phyloP scores from a whole-genome alignment of 1,140 invertebrate species.

The Ceratosolen solmsi region DNA sequence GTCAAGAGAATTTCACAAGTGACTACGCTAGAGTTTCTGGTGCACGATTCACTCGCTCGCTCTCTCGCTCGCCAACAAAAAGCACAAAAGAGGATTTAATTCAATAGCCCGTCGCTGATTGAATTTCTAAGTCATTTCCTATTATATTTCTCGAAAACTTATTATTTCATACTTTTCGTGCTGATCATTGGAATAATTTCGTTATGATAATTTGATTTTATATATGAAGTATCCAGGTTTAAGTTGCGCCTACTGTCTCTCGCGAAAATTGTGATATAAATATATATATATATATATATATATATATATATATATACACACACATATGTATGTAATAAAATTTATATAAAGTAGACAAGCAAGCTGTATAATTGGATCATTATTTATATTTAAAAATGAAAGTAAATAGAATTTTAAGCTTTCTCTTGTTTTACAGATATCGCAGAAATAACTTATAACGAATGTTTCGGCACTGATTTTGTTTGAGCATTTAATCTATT shows the following conservation, averaged over 20 bases:
- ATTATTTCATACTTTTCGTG: not conserved
- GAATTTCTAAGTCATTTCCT: conserved; percentile 5
- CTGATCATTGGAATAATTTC: not conserved
- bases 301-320: too few species aligned
- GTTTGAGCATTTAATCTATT: not conserved
- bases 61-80: not conserved
- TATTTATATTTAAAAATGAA: not conserved
- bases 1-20: conserved; percentile 39
- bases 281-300: too few species aligned
- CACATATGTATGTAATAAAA: too few species aligned
- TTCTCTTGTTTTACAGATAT: not conserved
- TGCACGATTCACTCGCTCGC: not conserved
- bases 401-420: not conserved
- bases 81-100: not conserved
- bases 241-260: too few species aligned
- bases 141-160: not conserved
- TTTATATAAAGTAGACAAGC: not conserved
- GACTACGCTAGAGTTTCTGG: conserved; percentile 1
- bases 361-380: not conserved
- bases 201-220: not conserved
- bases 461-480: not conserved
- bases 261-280: too few species aligned
- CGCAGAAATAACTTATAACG: too few species aligned
- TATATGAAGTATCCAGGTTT: not conserved
- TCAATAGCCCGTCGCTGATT: not conserved